These are phyloP conservation scores for Dryas iulia DNA, from an alignment of 1,140 invertebrate genomes.

Conservation along the genomic window DNA sequence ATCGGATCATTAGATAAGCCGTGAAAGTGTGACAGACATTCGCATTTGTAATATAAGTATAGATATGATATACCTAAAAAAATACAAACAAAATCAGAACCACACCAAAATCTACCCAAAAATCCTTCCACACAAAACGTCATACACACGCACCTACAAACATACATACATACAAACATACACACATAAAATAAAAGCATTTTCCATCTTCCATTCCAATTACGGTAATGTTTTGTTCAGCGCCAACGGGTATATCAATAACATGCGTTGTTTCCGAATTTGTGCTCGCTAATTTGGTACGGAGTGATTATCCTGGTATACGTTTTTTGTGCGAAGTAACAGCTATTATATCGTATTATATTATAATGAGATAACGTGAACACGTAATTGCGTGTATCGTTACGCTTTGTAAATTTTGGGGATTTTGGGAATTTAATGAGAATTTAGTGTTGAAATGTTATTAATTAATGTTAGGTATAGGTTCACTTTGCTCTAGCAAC, in stretches of 20 bases:
- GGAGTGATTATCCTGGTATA: not conserved
- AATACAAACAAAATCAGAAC: too few relatives aligned
- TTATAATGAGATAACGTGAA: not conserved
- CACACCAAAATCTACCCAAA: too few relatives aligned
- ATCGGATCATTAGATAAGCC: too few relatives aligned
- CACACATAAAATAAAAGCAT: not conserved
- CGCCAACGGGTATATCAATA: constrained; percentile 1
- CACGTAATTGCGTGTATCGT: not conserved
- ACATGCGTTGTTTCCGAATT: not conserved
- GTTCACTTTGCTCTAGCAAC: too few relatives aligned
- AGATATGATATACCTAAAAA: too few relatives aligned
- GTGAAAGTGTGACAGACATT: too few relatives aligned
- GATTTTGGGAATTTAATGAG: not conserved
- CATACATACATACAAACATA: not conserved
- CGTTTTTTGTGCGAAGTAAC: not conserved
- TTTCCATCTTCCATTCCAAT: constrained; percentile 3
- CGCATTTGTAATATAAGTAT: too few relatives aligned
- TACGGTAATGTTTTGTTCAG: not conserved
- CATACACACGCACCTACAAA: not conserved
- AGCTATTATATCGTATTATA: not conserved
- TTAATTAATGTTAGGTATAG: too few relatives aligned
- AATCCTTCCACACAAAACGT: not conserved
- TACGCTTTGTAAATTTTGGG: not conserved
- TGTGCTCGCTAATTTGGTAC: not conserved
- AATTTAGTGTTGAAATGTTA: too few relatives aligned